Percentiles rank a stretch among this genome's conserved stretches.
Conservation (phyloP, 2,888 invertebrate genomes). For the Cheilosia vernalis region DNA sequence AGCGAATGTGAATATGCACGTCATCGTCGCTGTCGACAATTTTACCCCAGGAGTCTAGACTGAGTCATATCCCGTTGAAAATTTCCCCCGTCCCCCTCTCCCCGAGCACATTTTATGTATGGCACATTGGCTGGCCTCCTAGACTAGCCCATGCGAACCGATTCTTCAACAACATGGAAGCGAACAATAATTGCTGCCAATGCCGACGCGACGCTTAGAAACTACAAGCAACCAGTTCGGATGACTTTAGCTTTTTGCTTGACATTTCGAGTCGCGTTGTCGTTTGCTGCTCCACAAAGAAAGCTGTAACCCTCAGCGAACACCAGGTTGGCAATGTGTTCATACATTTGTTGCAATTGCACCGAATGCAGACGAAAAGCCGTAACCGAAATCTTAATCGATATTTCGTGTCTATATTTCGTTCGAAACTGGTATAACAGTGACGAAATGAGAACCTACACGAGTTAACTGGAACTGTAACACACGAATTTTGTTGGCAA, state of each 20-base stretch:
- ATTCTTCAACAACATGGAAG: constrained; percentile 35
- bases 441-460: constrained; percentile 70
- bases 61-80: constrained; percentile 70
- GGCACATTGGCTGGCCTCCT: constrained; percentile 32
- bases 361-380: constrained; percentile 32
- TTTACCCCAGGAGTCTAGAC: constrained; percentile 57
- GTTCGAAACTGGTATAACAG: constrained; percentile 53
- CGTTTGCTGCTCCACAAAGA: constrained; percentile 21
- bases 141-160: constrained; percentile 60
- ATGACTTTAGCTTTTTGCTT: constrained; percentile 49
- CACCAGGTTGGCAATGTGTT: constrained; percentile 14
- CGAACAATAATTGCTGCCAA: constrained; percentile 42
- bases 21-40: constrained; percentile 39
- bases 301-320: constrained; percentile 39
- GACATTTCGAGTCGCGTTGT: constrained; percentile 55
- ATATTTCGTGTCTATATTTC: constrained; percentile 68
- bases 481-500: constrained; percentile 50
- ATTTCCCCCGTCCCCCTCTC: constrained; percentile 32
- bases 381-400: constrained; percentile 63
- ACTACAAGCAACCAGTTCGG: constrained; percentile 11
- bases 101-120: constrained; percentile 5
- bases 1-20: constrained; percentile 48
- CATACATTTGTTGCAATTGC: constrained; percentile 13
- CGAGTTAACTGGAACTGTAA: constrained; percentile 60
- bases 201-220: constrained; percentile 12